Conservation (phyloP, 2,888 invertebrate genomes). For the Cristatella mucedo region DNA sequence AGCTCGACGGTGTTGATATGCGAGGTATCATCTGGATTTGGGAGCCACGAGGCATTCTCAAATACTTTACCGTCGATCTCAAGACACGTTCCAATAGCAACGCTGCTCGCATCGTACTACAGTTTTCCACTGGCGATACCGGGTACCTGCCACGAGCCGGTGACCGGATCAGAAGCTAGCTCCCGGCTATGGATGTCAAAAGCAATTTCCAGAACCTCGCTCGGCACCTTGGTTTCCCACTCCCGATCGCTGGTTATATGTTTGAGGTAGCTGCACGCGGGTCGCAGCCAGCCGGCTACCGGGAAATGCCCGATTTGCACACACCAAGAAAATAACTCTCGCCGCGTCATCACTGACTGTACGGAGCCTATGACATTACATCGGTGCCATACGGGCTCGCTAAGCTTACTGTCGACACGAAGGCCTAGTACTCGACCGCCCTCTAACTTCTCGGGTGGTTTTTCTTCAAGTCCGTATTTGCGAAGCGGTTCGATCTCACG, state of each 20-base stretch:
- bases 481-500: slow-evolving; percentile 1
- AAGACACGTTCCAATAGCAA: slow-evolving; percentile 3
- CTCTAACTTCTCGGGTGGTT: slow-evolving; percentile 4
- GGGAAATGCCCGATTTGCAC: slow-evolving; percentile 5
- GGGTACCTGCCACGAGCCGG: slow-evolving; percentile 8
- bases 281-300: slow-evolving; percentile 6
- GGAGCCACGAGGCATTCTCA: slow-evolving; percentile 2
- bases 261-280: slow-evolving; percentile 6
- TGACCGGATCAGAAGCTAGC: slow-evolving; percentile 9
- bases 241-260: too few species aligned
- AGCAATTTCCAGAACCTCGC: too few species aligned
- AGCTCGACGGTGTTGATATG: slow-evolving; percentile 9
- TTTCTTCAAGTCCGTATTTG: slow-evolving; percentile 7
- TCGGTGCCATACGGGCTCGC: background rate
- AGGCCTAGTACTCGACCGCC: slow-evolving; percentile 9
- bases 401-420: background rate
- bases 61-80: background rate
- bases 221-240: too few species aligned
- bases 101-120: slow-evolving; percentile 2
- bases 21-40: slow-evolving; percentile 2
- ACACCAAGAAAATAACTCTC: slow-evolving; percentile 8
- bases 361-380: background rate
- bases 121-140: slow-evolving; percentile 6
- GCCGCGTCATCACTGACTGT: background rate
- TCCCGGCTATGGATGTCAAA: too few species aligned